Conservation (phyloP, 1,140 invertebrate species). For the Zaprionus ornatus region DNA sequence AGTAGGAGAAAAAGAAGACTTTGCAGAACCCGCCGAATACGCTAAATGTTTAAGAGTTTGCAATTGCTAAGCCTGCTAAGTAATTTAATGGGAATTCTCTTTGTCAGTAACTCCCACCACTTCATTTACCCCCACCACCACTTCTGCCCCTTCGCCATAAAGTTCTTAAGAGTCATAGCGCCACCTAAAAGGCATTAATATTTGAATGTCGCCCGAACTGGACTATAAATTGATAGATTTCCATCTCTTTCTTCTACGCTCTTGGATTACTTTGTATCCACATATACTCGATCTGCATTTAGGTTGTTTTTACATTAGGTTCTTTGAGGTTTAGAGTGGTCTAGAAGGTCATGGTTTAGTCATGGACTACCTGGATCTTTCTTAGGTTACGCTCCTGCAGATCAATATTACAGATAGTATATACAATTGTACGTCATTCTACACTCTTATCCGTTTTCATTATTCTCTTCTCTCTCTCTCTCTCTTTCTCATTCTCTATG, state of each 20-base stretch:
- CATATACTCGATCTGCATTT: background rate
- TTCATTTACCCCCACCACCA: background rate
- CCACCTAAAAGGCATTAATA: background rate
- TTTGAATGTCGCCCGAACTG: background rate
- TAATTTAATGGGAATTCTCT: conserved; percentile 8
- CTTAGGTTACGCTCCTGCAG: too few species aligned
- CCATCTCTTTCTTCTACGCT: background rate
- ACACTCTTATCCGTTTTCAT: background rate
- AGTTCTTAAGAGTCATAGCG: background rate
- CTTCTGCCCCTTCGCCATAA: background rate
- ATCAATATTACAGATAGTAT: too few species aligned
- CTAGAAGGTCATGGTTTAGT: background rate
- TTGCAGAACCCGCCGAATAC: background rate
- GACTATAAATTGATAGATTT: background rate
- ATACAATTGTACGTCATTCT: background rate
- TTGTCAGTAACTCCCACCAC: background rate
- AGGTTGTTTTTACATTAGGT: too few species aligned
- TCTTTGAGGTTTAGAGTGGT: too few species aligned
- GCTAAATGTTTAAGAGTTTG: conserved; percentile 8
- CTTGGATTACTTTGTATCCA: background rate
- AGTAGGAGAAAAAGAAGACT: background rate
- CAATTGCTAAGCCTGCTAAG: background rate
- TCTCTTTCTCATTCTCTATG: background rate
- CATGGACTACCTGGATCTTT: too few species aligned
- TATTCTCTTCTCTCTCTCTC: background rate